Evolutionary conservation across 2,113 vertebrate species (phyloP).

Genomic region (Stercorarius parasiticus): DNA sequence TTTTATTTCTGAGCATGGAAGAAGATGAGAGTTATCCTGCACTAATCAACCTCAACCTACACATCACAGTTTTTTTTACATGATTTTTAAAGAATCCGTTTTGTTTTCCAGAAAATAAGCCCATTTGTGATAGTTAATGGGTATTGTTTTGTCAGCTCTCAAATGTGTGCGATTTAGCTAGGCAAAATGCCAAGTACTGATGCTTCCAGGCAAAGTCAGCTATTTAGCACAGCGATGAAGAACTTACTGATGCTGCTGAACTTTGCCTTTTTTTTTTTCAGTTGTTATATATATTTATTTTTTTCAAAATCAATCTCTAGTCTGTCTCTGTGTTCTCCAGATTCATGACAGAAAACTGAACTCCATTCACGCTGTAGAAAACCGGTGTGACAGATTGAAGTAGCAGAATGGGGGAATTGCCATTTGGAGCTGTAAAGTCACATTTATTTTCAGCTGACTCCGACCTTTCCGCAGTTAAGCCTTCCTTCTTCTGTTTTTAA

Average conservation of each 20-base stretch:
- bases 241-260: background rate
- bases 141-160: slow-evolving; percentile 2
- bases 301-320: background rate
- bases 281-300: background rate
- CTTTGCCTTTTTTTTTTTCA: background rate
- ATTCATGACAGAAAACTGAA: background rate
- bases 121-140: background rate
- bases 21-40: background rate
- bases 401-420: background rate
- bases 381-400: background rate
- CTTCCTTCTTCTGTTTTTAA: background rate
- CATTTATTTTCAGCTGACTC: slow-evolving; percentile 38
- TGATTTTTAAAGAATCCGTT: background rate
- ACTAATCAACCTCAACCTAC: background rate
- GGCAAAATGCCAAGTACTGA: background rate
- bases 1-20: background rate
- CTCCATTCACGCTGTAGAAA: background rate
- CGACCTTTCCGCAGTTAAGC: background rate
- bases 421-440: background rate
- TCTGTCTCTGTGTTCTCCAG: background rate
- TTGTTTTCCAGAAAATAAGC: background rate
- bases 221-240: background rate
- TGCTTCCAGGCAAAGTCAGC: background rate
- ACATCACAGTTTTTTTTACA: background rate
- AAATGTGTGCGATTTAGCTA: fast-evolving